phyloP scores from a whole-genome alignment of 2,888 invertebrate species.

The Leptura quadrifasciata region DNA sequence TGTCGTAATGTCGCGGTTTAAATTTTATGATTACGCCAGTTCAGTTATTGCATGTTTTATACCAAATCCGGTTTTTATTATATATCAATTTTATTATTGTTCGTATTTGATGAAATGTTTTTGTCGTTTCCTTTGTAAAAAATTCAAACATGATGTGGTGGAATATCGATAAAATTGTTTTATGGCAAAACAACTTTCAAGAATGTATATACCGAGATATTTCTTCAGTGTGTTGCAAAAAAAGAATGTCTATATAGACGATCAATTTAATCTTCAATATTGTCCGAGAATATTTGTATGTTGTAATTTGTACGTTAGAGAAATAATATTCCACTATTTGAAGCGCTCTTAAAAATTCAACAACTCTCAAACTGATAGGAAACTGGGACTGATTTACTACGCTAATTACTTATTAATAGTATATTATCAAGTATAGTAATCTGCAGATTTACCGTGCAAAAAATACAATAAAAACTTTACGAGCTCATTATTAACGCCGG shows the following conservation, averaged over 20 bases:
- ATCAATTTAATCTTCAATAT: neutral
- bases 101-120: slow-evolving; percentile 8
- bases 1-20: slow-evolving; percentile 54
- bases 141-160: neutral
- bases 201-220: neutral
- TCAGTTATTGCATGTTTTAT: slow-evolving; percentile 38
- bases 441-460: too few species aligned
- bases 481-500: too few species aligned
- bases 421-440: too few species aligned
- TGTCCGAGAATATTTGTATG: neutral
- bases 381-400: too few species aligned
- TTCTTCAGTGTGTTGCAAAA: neutral
- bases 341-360: too few species aligned
- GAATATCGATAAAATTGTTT: neutral
- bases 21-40: slow-evolving; percentile 44
- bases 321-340: too few species aligned
- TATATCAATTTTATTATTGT: slow-evolving; percentile 31
- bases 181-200: neutral
- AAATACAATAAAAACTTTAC: too few species aligned
- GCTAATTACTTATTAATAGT: too few species aligned
- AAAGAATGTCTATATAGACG: neutral
- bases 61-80: slow-evolving; percentile 37
- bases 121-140: neutral
- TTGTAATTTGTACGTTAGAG: too few species aligned
- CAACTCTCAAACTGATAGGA: too few species aligned